Conservation (phyloP, 2,797 vertebrate genomes). For the Tympanoctomys barrerae region DNA sequence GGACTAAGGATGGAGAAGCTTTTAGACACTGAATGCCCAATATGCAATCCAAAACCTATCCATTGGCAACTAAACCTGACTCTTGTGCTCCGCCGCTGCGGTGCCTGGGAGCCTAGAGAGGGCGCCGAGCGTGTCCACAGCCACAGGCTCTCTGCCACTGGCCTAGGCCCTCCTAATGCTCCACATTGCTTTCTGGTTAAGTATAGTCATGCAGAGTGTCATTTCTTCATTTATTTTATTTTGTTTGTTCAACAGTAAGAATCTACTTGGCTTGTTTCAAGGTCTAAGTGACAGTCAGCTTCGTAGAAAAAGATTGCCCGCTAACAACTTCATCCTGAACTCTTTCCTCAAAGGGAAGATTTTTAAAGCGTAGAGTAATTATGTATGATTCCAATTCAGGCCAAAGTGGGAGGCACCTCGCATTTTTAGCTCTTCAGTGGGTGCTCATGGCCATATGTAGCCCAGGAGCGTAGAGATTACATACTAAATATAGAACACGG, state of each 20-base stretch:
- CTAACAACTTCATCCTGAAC: constrained; percentile 36
- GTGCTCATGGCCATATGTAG: constrained; percentile 86
- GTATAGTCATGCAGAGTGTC: background rate
- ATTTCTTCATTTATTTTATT: constrained; percentile 8
- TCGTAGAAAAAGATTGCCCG: background rate
- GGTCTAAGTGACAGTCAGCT: background rate
- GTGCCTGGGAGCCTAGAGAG: no score
- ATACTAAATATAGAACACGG: constrained; percentile 85
- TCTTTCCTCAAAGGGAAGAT: constrained; percentile 63
- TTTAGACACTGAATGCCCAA: background rate
- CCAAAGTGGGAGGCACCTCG: constrained; percentile 77
- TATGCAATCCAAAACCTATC: background rate
- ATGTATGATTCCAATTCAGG: constrained; percentile 85
- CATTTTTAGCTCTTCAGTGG: constrained; percentile 88
- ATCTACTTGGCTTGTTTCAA: constrained; percentile 16
- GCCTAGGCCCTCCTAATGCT: background rate
- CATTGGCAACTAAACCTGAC: background rate
- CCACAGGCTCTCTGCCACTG: background rate
- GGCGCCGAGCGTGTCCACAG: no score
- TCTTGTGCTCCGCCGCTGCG: background rate
- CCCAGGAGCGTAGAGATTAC: constrained; percentile 81
- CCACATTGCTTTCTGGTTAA: background rate
- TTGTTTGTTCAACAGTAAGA: constrained; percentile 28
- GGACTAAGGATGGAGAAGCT: background rate
- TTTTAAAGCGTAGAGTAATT: constrained; percentile 66